A percentile compares a stretch with the other conserved stretches of the same genome.
Conservation (phyloP, 2,797 vertebrate genomes). For the Lepilemur septentrionalis region DNA sequence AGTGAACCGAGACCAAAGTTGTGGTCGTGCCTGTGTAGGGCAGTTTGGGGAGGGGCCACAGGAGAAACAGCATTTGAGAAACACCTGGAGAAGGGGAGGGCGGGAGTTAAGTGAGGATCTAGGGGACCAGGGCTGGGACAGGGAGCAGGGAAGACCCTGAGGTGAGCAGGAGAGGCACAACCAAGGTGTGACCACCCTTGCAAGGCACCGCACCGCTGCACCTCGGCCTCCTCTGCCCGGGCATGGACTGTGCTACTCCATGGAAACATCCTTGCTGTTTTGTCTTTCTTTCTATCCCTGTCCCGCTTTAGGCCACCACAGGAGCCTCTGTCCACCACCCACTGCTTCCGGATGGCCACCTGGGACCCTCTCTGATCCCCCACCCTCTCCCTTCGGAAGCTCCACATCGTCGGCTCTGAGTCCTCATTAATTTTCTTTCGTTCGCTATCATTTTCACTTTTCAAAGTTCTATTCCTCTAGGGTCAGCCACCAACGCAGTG, state of each 20-base stretch:
- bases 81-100: not conserved
- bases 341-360: not conserved
- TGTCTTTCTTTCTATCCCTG: not conserved
- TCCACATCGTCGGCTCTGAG: not conserved
- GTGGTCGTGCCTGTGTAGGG: no score
- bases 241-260: no score
- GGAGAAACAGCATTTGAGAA: not conserved
- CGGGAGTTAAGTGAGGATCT: not conserved
- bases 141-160: not conserved
- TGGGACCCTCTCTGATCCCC: no score
- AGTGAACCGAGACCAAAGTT: not conserved
- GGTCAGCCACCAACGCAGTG: not conserved
- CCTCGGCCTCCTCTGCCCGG: not conserved
- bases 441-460: not conserved
- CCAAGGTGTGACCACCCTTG: not conserved
- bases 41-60: not conserved
- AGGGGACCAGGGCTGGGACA: not conserved
- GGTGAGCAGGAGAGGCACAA: accelerated
- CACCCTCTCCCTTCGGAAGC: not conserved
- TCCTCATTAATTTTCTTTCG: not conserved
- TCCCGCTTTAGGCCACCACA: not conserved
- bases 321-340: not conserved
- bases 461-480: not conserved
- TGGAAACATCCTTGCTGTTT: not conserved
- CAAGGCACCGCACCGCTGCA: no score